phyloP scores from a whole-genome alignment of 2,888 invertebrate genomes.

The Trilocha varians region DNA sequence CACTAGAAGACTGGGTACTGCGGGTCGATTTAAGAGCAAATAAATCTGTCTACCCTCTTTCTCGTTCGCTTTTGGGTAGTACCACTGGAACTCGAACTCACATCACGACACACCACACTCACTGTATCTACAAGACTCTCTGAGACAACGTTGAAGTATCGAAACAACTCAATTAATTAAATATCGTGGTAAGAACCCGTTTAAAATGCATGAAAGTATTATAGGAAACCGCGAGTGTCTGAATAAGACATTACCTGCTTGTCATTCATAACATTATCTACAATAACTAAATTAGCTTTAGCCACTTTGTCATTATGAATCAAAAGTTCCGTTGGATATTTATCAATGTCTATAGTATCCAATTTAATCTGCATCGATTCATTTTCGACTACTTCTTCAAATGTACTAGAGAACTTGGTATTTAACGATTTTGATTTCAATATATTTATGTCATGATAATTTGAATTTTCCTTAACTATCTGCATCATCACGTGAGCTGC shows the following conservation, averaged over 20 bases:
- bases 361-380: slow-evolving; percentile 9
- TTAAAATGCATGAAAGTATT: not conserved
- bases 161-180: too few relatives aligned
- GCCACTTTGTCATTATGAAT: not conserved
- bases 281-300: slow-evolving; percentile 20
- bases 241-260: slow-evolving; percentile 22
- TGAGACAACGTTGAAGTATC: too few relatives aligned
- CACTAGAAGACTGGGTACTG: too few relatives aligned
- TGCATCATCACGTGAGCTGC: slow-evolving; percentile 32
- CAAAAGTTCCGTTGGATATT: slow-evolving; percentile 9
- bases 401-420: slow-evolving; percentile 13
- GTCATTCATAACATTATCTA: slow-evolving; percentile 27
- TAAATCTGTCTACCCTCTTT: too few relatives aligned
- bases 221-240: not conserved
- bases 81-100: too few relatives aligned
- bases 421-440: slow-evolving; percentile 18
- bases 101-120: too few relatives aligned
- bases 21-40: too few relatives aligned
- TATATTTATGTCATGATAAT: slow-evolving; percentile 16
- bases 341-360: slow-evolving; percentile 9
- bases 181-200: not conserved
- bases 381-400: slow-evolving; percentile 17
- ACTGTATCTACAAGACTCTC: too few relatives aligned
- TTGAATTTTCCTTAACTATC: slow-evolving; percentile 31
- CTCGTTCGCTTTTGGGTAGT: too few relatives aligned